These are phyloP conservation scores for Axinella damicornis DNA, from an alignment of 37 sponge, comb jelly and placozoan genomes.

Conservation along the genomic window DNA sequence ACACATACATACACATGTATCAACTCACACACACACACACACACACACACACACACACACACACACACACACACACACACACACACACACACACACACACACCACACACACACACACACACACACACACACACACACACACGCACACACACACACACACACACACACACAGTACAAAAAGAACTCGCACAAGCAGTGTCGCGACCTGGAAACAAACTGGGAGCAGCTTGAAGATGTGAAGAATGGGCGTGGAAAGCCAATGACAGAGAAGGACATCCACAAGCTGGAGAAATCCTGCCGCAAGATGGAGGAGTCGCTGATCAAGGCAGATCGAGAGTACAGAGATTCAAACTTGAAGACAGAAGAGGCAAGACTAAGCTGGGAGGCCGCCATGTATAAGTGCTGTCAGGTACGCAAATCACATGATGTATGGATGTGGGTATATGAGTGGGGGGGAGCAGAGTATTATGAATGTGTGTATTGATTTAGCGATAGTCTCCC, in stretches of 20 bases:
- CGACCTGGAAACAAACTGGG: constrained; percentile 54
- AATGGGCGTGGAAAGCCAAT: constrained; percentile 6
- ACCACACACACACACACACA: too few relatives aligned
- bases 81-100: too few relatives aligned
- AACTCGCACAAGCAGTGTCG: constrained; percentile 43
- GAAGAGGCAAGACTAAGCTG: constrained; percentile 79
- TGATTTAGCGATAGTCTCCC: too few relatives aligned
- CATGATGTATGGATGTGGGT: too few relatives aligned
- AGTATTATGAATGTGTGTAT: too few relatives aligned
- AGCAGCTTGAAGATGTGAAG: constrained; percentile 60
- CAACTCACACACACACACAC: too few relatives aligned
- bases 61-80: too few relatives aligned
- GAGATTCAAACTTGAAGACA: constrained; percentile 67
- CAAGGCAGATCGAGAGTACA: constrained; percentile 77
- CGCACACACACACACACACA: not conserved
- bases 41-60: too few relatives aligned
- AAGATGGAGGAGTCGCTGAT: constrained; percentile 73
- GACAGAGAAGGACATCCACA: constrained; percentile 60
- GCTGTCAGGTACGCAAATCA: constrained; percentile 59
- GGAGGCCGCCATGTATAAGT: constrained; percentile 84
- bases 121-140: not conserved
- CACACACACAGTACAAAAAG: constrained; percentile 48
- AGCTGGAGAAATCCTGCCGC: constrained; percentile 73
- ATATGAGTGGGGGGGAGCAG: too few relatives aligned
- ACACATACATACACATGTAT: too few relatives aligned